Base-by-base conservation (phyloP, 2,113 vertebrate genomes). In the Hucho hucho region DNA sequence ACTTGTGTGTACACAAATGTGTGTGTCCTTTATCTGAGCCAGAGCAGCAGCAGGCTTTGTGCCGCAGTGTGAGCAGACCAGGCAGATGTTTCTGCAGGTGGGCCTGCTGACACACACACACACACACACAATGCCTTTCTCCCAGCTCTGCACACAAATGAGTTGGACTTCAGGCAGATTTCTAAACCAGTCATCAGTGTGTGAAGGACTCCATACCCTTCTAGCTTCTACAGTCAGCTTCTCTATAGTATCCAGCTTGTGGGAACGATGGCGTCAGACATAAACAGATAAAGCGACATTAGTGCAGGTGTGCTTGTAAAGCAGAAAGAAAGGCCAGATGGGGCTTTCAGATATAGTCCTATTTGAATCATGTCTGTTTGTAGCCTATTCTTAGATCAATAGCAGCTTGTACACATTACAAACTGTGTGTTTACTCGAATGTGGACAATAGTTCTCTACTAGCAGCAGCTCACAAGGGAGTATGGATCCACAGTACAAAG, bases 1-100 rank as follows among this genome's bases (percentile, higher is more conserved):
- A 47, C 56, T 2, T n/a, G 56, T 59, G 29, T 69, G 67, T 28
- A 59, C 14, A 71, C 28, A 3, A 13, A 29, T 29, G 25, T 70
- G 46, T 14, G 6, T 66, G 12, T 32, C 22, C 24, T 43, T 43
- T 43, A 43, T 20, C 65, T n/a, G 49, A 64, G 37, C 29, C 58
- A 76, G 43, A 22, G 37, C 25, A 47, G 58, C 47, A 43, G 28
- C 2, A 28, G 24, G 28, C n/a, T 75, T 80, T 82, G 29, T 81
- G 77, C 69, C 32, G 72, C 6, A 43, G 64, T 26, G 46, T 80
- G 29, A 68, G 77, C 49, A 22, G 32, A 82, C 75, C 3, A 84
- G 88, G 88, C 92, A 92, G 91, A 91, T 93, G 92, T 92, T 90
- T 75, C 70, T 86, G 90, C 90, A 90, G 90, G 88, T 91, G 91